Evolutionary conservation across 2,888 invertebrate species (phyloP), one percentile per base, ranked within the genome.

Genomic region (Oithona nana): DNA sequence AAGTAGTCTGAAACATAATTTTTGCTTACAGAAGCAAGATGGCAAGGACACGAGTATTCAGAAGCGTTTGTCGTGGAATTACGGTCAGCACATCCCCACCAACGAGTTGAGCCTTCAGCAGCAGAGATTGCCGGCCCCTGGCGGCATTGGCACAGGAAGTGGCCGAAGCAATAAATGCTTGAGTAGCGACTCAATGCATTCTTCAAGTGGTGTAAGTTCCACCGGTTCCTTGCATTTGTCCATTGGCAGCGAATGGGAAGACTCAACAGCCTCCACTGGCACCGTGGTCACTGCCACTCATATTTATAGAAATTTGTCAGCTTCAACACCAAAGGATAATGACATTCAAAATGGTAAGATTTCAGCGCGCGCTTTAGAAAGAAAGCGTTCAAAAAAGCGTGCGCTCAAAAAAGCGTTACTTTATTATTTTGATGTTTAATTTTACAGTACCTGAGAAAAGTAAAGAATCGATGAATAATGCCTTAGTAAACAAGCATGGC

Each of bases 1-100:
- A n/a, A n/a, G n/a, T n/a, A n/a, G n/a, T n/a, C n/a, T n/a, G n/a
- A n/a, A n/a, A n/a, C n/a, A n/a, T n/a, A 57, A 52, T 49, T 66
- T 65, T 64, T 65, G 13, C 65, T 70, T 70, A 39, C 69, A 77
- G 77, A 76, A 75, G 70, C 75, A 75, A 69, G 74, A 75, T 68
- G 72, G 69, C 65, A 72, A 74, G 67, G 77, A 77, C 64, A 68
- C 75, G 57, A 75, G 75, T 65, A 80, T 80, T 66, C 77, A 80
- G 70, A 81, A 81, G 71, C 74, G 81, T 57, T 71, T 80, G 64
- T 80, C 80, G 20, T 80, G 80, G 79, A 80, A 81, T 71, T 78
- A 76, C 67, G 77, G 73, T 63, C 71, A 67, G 68, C 71, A 66
- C 63, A 66, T 63, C n/a, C 62, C 68, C n/a, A 67, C 68, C 64